Base-by-base conservation (phyloP, 1,140 invertebrate species). In the Amyelois transitella region DNA sequence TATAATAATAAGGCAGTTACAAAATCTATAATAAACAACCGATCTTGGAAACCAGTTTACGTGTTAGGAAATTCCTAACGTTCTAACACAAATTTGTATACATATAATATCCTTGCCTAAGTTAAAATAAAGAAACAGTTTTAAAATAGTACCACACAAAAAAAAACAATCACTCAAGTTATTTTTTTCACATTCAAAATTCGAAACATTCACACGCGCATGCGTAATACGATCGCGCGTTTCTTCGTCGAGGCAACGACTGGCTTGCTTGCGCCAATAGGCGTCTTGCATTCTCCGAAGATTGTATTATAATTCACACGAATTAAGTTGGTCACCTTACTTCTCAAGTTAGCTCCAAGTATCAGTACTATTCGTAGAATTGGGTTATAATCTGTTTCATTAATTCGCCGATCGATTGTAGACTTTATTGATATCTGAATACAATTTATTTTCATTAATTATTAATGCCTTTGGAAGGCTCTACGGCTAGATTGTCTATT, bases 271-370 rank as follows among this genome's bases (percentile, higher is more conserved):
- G 44, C 38, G 38, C 71, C 70, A 79, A 75, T 77, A 59, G 62
- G 21, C 49, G 57, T 43, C 49, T 70, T 68, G 69, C 75, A 72
- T 77, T 83, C 76, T 80, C 76, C 66, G 49, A 66, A 80, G 70
- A 72, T 69, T 58, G 66, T 55, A 59, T 55, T 77, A 74, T 72
- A 64, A 82, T 38, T 59, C 74, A 58, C 64, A 62, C 64, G 60
- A 77, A 62, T 78, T 75, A 53, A 60, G 72, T 71, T 64, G 66
- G 58, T 51, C 66, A 48, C 59, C 47, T 51, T 48, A 48, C 62
- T 55, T 65, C 51, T 53, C 60, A 58, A 69, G 61, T 60, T 64
- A 58, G 28, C 50, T 47, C 47, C 38, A 43, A 47, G 43, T 56
- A 51, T 61, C 61, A 60, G 43, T 1, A 38, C 32, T 70, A 62